phyloP scores from a whole-genome alignment of 2,113 vertebrate species.

The Etia nguti region DNA sequence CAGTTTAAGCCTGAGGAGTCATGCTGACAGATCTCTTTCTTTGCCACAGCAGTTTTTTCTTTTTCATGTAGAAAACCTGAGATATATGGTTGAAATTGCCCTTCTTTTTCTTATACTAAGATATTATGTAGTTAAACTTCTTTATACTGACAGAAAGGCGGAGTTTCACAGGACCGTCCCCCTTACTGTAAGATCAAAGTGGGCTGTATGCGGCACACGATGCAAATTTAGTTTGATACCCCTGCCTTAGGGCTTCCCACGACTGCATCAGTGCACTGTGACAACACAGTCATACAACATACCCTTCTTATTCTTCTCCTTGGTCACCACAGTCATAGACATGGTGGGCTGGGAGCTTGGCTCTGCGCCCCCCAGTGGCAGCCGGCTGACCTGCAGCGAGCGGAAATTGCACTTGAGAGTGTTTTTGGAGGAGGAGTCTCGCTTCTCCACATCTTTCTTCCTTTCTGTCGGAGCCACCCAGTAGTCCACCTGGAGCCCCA shows the following conservation, averaged over 20 bases:
- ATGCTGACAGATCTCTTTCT: background rate
- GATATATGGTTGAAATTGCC: background rate
- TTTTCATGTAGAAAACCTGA: accelerated
- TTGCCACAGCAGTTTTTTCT: accelerated
- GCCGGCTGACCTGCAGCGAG: slow-evolving; percentile 98
- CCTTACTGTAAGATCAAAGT: background rate
- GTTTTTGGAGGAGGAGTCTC: slow-evolving; percentile 86
- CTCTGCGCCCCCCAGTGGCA: slow-evolving; percentile 81
- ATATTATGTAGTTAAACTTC: background rate
- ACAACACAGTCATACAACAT: background rate
- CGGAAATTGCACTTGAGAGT: slow-evolving; percentile 98
- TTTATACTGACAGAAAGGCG: background rate
- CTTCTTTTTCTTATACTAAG: background rate
- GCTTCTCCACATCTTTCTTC: slow-evolving; percentile 90
- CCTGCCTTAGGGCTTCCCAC: background rate
- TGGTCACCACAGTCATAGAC: slow-evolving; percentile 96
- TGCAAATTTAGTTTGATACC: background rate
- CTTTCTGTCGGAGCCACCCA: slow-evolving; percentile 87
- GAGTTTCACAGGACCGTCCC: accelerated
- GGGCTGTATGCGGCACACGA: accelerated
- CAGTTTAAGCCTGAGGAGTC: background rate
- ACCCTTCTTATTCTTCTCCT: slow-evolving; percentile 99
- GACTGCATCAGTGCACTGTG: accelerated
- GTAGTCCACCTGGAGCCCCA: slow-evolving; percentile 98
- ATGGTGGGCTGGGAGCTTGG: slow-evolving; percentile 79